Conservation (phyloP, 2,888 invertebrate species). For the Agriotes lineatus region DNA sequence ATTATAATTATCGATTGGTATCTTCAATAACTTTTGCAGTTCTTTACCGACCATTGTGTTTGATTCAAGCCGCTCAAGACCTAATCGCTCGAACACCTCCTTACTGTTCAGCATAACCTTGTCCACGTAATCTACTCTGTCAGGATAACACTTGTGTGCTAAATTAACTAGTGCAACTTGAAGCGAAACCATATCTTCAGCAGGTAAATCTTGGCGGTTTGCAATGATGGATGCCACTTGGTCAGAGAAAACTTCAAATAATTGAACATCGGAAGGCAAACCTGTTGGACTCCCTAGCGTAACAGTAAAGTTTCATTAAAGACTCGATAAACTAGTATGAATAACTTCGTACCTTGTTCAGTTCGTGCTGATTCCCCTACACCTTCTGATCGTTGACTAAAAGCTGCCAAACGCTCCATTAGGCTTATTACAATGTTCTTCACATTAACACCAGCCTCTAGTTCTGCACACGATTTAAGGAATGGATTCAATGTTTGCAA, state of each 20-base stretch:
- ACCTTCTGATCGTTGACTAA: conserved; percentile 82
- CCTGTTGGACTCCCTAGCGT: conserved; percentile 6
- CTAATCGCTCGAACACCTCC: conserved; percentile 83
- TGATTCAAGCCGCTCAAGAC: conserved; percentile 83
- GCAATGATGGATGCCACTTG: conserved; percentile 96
- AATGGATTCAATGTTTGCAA: conserved; percentile 95
- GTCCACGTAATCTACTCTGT: conserved; percentile 94
- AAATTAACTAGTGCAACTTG: conserved; percentile 95
- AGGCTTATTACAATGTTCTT: conserved; percentile 98
- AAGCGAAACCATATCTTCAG: conserved; percentile 95
- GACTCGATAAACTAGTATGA: not conserved
- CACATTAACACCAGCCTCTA: conserved; percentile 96
- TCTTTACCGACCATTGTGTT: conserved; percentile 92
- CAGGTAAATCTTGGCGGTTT: conserved; percentile 93
- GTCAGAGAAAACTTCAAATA: conserved; percentile 98
- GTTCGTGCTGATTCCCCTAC: conserved; percentile 59
- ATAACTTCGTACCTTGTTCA: conserved; percentile 33
- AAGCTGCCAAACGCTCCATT: conserved; percentile 90
- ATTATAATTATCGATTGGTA: conserved; percentile 95
- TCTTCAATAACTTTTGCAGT: conserved; percentile 90
- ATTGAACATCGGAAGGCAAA: conserved; percentile 78
- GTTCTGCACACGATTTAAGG: conserved; percentile 95
- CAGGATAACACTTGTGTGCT: conserved; percentile 96
- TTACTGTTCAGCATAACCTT: conserved; percentile 93
- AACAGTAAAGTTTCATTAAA: not conserved